Percentiles rank a stretch among this genome's conserved stretches.
Conservation (phyloP, 2,113 vertebrate species). For the Larimichthys polyactis region DNA sequence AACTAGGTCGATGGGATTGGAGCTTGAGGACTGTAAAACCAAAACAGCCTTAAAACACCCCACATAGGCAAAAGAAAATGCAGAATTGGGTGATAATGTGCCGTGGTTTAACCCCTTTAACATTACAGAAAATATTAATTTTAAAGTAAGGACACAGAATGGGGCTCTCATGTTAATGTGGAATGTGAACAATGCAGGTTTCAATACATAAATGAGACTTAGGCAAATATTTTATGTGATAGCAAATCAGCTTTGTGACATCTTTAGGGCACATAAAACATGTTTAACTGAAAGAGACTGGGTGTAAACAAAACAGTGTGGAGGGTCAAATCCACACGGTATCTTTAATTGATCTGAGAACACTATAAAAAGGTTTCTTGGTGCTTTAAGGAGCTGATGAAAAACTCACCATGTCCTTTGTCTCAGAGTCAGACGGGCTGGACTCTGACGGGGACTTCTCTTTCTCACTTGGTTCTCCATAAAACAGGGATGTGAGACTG, state of each 20-base stretch:
- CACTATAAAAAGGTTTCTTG: neutral
- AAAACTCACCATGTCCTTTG: slow-evolving; percentile 91
- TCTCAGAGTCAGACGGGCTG: slow-evolving; percentile 90
- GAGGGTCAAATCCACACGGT: neutral
- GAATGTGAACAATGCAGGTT: neutral
- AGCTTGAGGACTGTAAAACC: neutral
- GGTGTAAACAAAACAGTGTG: neutral
- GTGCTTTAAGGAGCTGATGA: neutral
- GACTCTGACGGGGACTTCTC: slow-evolving; percentile 94
- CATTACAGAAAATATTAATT: neutral
- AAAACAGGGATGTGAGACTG: slow-evolving; percentile 95
- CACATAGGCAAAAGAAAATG: neutral
- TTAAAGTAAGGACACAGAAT: neutral
- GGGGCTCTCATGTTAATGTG: neutral
- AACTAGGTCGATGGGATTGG: neutral
- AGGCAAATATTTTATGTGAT: neutral
- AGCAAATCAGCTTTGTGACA: neutral
- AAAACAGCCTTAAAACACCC: neutral
- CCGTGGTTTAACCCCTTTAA: neutral
- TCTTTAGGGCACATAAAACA: slow-evolving; percentile 3
- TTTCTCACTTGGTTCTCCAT: slow-evolving; percentile 96
- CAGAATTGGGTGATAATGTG: neutral
- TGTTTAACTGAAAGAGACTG: slow-evolving; percentile 7
- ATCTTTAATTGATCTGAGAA: slow-evolving; percentile 6
- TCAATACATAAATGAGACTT: neutral